Evolutionary conservation across 1,140 invertebrate genomes (phyloP).

Genomic region (Caerostris darwini): DNA sequence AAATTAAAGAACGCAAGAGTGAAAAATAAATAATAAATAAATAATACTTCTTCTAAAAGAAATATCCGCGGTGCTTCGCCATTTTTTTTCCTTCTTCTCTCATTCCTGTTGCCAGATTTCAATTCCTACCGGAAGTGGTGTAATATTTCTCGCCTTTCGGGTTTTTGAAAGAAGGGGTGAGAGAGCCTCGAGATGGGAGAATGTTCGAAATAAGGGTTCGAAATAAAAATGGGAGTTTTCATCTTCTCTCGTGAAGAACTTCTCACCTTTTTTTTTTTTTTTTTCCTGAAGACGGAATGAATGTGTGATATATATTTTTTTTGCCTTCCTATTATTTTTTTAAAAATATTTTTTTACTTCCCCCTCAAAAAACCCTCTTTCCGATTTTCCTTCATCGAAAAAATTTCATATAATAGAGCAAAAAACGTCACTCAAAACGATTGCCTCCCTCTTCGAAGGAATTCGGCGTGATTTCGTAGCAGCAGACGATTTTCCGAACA

Average conservation of each 20-base stretch:
- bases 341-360: not conserved
- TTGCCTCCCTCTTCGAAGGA: not conserved
- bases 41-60: slow-evolving; percentile 51
- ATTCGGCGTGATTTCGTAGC: slow-evolving; percentile 4
- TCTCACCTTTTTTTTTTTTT: slow-evolving; percentile 42
- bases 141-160: slow-evolving; percentile 62
- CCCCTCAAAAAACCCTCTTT: not conserved
- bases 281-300: too few species aligned
- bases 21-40: slow-evolving; percentile 57
- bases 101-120: slow-evolving; percentile 66
- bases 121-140: slow-evolving; percentile 64
- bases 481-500: slow-evolving; percentile 26
- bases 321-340: not conserved
- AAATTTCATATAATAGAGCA: slow-evolving; percentile 48
- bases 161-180: not conserved
- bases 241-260: slow-evolving; percentile 47
- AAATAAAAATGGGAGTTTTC: slow-evolving; percentile 64
- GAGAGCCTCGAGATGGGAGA: not conserved
- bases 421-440: slow-evolving; percentile 41
- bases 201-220: slow-evolving; percentile 45
- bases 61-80: slow-evolving; percentile 21
- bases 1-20: not conserved
- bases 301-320: too few species aligned
- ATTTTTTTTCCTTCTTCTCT: not conserved
- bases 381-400: slow-evolving; percentile 45